Percentiles rank a stretch among this genome's conserved stretches.
Conservation (phyloP, 1,140 invertebrate genomes). For the Plodia interpunctella region DNA sequence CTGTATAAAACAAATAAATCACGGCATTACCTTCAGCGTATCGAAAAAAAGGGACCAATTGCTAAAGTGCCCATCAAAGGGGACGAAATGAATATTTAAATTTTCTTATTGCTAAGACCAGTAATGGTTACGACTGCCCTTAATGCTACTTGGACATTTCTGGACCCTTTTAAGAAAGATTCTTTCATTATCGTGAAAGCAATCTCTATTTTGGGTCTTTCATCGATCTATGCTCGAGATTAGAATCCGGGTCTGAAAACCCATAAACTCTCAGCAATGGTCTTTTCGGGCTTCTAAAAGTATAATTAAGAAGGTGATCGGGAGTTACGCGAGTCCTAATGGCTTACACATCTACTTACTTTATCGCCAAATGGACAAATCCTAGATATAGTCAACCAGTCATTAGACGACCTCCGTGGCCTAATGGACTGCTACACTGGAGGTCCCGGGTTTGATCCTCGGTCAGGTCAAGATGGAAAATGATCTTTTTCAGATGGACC, state of each 20-base stretch:
- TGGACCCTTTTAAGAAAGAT: slow-evolving; percentile 32
- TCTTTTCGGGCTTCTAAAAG: slow-evolving; percentile 26
- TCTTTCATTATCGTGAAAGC: slow-evolving; percentile 41
- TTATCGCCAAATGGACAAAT: too few species aligned
- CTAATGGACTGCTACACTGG: too few species aligned
- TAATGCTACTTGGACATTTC: slow-evolving; percentile 33
- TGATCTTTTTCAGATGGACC: too few species aligned
- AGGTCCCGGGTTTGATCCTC: too few species aligned
- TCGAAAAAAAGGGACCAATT: slow-evolving; percentile 17
- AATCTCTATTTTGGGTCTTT: slow-evolving; percentile 37
- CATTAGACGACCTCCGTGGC: too few species aligned
- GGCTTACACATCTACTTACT: too few species aligned
- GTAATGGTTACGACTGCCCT: slow-evolving; percentile 23
- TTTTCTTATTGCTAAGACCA: slow-evolving; percentile 24
- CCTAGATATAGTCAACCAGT: too few species aligned
- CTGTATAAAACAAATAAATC: too few species aligned
- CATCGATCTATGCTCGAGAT: slow-evolving; percentile 35
- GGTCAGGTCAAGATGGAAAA: too few species aligned
- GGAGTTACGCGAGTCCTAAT: slow-evolving; percentile 6
- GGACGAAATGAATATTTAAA: slow-evolving; percentile 26
- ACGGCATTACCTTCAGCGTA: not conserved
- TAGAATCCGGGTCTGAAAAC: slow-evolving; percentile 29
- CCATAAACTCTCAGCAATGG: slow-evolving; percentile 29
- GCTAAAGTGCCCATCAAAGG: slow-evolving; percentile 21
- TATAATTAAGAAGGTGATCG: slow-evolving; percentile 24